Evolutionary conservation across 2,888 invertebrate species (phyloP).

Genomic region (Lasius platythorax): DNA sequence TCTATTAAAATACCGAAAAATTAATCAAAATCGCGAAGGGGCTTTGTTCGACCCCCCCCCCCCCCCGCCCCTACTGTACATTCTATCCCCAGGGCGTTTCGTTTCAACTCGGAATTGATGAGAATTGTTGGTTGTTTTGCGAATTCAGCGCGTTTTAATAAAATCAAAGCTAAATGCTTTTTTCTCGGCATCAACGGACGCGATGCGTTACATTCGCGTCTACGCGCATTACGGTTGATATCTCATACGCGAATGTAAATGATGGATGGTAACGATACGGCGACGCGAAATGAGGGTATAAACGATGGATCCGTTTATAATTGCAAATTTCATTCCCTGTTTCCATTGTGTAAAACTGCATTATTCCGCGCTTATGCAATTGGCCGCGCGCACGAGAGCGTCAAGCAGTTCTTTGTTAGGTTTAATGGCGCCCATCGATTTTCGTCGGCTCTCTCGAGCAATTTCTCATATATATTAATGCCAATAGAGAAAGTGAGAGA

Average conservation of each 20-base stretch:
- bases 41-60: conserved; percentile 22
- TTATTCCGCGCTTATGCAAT: conserved; percentile 56
- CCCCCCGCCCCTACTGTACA: not conserved
- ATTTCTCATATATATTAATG: conserved; percentile 57
- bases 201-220: conserved; percentile 17
- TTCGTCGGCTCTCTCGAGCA: conserved; percentile 47
- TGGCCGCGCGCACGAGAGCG: conserved; percentile 33
- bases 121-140: conserved; percentile 46
- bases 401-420: conserved; percentile 52
- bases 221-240: conserved; percentile 34
- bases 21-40: conserved; percentile 43
- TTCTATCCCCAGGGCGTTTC: conserved; percentile 17
- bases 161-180: conserved; percentile 49
- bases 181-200: conserved; percentile 3
- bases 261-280: conserved; percentile 49
- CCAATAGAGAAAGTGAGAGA: conserved; percentile 37
- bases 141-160: conserved; percentile 36
- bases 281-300: conserved; percentile 55
- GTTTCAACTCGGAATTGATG: conserved; percentile 49
- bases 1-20: conserved; percentile 39
- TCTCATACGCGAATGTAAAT: conserved; percentile 50
- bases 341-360: conserved; percentile 57
- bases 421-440: conserved; percentile 53
- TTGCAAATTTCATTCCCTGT: conserved; percentile 56
- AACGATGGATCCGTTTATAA: conserved; percentile 57